phyloP scores from a whole-genome alignment of 2,888 invertebrate genomes.

The Linyphia triangularis region DNA sequence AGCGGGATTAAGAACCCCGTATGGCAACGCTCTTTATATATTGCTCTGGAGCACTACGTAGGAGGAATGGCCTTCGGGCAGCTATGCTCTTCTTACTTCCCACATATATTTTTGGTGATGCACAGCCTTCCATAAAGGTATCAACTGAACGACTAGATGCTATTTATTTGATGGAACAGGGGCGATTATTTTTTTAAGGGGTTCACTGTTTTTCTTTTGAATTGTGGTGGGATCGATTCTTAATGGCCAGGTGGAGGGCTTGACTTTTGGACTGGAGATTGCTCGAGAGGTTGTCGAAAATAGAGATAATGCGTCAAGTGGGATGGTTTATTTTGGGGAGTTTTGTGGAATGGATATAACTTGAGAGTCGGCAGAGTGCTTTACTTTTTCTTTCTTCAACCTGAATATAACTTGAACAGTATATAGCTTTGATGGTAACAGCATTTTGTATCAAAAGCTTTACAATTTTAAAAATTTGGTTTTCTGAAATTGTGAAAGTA shows the following conservation, averaged over 20 bases:
- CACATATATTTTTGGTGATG: constrained; percentile 40
- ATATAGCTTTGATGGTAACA: too few species aligned
- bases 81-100: constrained; percentile 14
- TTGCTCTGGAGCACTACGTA: not conserved
- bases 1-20: constrained; percentile 50
- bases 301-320: constrained; percentile 28
- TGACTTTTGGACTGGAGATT: constrained; percentile 1
- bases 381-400: too few species aligned
- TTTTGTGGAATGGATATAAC: not conserved
- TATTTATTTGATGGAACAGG: constrained; percentile 37
- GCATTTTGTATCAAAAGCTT: too few species aligned
- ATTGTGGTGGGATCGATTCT: not conserved
- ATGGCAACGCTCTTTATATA: constrained; percentile 32
- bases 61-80: constrained; percentile 19
- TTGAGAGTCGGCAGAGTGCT: too few species aligned
- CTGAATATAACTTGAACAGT: too few species aligned
- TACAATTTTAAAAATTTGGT: too few species aligned
- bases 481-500: too few species aligned
- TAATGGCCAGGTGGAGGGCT: constrained; percentile 7
- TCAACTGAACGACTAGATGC: constrained; percentile 27
- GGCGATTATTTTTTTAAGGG: constrained; percentile 19
- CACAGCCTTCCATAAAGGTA: constrained; percentile 39
- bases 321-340: constrained; percentile 1
- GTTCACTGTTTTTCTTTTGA: not conserved
- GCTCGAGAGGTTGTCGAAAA: constrained; percentile 3